phyloP scores from a whole-genome alignment of 1,140 invertebrate genomes.

The Hyles euphorbiae region DNA sequence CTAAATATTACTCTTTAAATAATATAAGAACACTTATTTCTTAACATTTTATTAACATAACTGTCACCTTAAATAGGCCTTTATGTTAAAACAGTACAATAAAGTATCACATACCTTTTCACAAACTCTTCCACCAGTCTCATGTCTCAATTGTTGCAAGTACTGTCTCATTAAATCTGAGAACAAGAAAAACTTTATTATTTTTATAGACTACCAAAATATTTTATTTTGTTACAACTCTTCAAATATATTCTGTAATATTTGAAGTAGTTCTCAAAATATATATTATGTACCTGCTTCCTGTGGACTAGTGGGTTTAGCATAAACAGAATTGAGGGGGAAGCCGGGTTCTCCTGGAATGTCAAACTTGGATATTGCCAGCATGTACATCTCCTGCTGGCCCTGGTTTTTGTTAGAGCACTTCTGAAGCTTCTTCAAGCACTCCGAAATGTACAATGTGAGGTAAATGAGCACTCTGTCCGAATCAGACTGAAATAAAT shows the following conservation, averaged over 20 bases:
- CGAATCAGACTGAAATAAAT: constrained; percentile 86
- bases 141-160: constrained; percentile 95
- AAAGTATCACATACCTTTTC: constrained; percentile 79
- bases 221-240: too few relatives aligned
- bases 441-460: constrained; percentile 99
- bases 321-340: constrained; percentile 98
- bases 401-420: constrained; percentile 93
- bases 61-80: too few relatives aligned
- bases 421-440: constrained; percentile 95
- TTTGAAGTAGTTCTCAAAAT: too few relatives aligned
- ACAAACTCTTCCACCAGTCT: constrained; percentile 92
- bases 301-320: constrained; percentile 85
- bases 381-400: constrained; percentile 95
- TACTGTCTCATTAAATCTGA: constrained; percentile 94
- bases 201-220: too few relatives aligned
- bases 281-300: constrained; percentile 82
- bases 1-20: too few relatives aligned
- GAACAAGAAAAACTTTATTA: constrained; percentile 33
- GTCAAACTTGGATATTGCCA: constrained; percentile 96
- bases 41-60: too few relatives aligned
- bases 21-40: too few relatives aligned
- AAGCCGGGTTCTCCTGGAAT: constrained; percentile 97
- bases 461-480: constrained; percentile 98
- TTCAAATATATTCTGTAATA: too few relatives aligned
- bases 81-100: too few relatives aligned